phyloP scores from a whole-genome alignment of 2,797 vertebrate species.

The Bradypus variegatus region DNA sequence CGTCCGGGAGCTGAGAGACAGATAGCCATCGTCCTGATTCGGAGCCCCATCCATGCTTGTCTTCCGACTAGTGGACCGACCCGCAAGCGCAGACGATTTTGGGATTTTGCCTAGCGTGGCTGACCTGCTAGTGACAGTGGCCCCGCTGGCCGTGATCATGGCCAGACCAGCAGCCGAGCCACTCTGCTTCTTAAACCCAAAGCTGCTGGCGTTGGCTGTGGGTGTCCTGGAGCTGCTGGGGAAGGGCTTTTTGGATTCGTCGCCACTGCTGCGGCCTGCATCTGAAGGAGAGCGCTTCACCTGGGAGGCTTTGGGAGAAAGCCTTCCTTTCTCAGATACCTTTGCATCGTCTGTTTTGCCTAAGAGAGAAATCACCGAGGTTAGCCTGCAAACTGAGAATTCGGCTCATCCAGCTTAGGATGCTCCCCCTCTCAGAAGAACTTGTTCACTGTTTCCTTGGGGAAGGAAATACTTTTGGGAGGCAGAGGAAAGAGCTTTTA shows the following conservation, averaged over 20 bases:
- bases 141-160: constrained; percentile 91
- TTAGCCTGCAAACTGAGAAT: constrained; percentile 9
- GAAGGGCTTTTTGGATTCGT: constrained; percentile 88
- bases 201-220: constrained; percentile 74
- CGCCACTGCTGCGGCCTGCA: constrained; percentile 88
- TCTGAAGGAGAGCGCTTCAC: constrained; percentile 93
- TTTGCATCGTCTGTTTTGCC: constrained; percentile 97
- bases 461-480: background rate
- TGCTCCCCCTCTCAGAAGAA: background rate
- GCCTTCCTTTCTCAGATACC: constrained; percentile 93
- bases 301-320: constrained; percentile 85
- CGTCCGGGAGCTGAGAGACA: constrained; percentile 85
- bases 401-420: background rate
- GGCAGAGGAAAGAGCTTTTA: background rate
- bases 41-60: constrained; percentile 79
- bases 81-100: constrained; percentile 85
- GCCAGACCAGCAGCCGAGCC: constrained; percentile 78
- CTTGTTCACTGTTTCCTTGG: background rate
- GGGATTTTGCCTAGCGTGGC: constrained; percentile 96
- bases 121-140: constrained; percentile 92
- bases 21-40: constrained; percentile 90
- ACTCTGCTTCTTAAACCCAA: constrained; percentile 87
- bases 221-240: constrained; percentile 73
- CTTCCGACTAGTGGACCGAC: constrained; percentile 75
- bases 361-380: constrained; percentile 59